These are phyloP conservation scores for Heterodera schachtii DNA, from an alignment of 1,140 invertebrate species.

Conservation along the genomic window DNA sequence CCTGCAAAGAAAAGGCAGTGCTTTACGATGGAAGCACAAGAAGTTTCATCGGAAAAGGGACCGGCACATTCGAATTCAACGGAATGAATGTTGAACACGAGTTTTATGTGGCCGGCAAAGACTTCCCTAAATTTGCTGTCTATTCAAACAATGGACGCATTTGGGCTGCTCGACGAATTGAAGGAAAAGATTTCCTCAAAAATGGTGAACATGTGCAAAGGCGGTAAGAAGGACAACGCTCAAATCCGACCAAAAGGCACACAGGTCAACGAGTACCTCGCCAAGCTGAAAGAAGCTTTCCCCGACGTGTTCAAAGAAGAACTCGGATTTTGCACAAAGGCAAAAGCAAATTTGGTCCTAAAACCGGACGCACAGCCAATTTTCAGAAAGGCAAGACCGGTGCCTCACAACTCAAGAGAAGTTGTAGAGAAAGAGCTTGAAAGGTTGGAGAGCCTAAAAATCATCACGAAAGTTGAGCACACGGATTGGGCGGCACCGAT, in stretches of 20 bases:
- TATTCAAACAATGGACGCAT: slow-evolving; percentile 6
- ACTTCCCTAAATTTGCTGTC: background rate
- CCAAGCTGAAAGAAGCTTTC: slow-evolving; percentile 20
- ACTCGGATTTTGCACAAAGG: slow-evolving; percentile 33
- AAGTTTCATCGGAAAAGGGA: background rate
- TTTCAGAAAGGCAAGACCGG: slow-evolving; percentile 49
- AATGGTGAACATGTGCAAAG: background rate
- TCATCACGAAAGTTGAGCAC: slow-evolving; percentile 55
- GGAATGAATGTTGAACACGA: background rate
- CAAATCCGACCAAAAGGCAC: background rate
- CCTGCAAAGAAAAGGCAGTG: slow-evolving; percentile 7
- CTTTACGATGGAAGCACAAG: slow-evolving; percentile 3
- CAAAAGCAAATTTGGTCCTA: slow-evolving; percentile 33
- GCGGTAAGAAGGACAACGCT: background rate
- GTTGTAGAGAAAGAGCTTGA: slow-evolving; percentile 60
- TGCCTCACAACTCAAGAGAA: slow-evolving; percentile 50
- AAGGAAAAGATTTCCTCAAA: background rate
- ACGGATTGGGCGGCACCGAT: slow-evolving; percentile 66
- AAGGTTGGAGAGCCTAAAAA: slow-evolving; percentile 37
- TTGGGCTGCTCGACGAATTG: slow-evolving; percentile 1
- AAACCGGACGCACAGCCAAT: slow-evolving; percentile 36
- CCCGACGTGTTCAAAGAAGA: slow-evolving; percentile 30
- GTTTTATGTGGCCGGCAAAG: background rate
- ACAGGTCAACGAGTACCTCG: background rate
- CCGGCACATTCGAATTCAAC: slow-evolving; percentile 3